These are phyloP conservation scores for Drosophila lowei DNA, from an alignment of 1,140 invertebrate genomes.

Conservation along the genomic window DNA sequence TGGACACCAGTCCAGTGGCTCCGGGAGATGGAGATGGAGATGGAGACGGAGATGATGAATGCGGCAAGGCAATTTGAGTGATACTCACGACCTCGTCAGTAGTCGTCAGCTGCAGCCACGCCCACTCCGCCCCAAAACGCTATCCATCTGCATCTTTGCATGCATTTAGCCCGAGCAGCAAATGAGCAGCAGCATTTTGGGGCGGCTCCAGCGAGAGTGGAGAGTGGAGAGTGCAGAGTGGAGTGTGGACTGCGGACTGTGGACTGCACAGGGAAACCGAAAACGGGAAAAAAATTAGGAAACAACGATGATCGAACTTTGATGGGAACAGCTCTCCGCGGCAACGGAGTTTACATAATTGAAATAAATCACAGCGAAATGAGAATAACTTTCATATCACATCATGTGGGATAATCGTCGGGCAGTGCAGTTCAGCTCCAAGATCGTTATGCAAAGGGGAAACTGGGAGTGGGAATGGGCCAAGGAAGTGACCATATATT, in stretches of 20 bases:
- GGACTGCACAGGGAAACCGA: constrained; percentile 31
- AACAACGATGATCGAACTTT: constrained; percentile 42
- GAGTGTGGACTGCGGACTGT: not conserved
- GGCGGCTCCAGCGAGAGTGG: not conserved
- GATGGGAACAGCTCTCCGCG: constrained; percentile 30
- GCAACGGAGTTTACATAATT: constrained; percentile 43
- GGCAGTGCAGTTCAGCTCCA: too few species aligned
- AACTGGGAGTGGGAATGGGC: not conserved
- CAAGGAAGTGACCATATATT: not conserved
- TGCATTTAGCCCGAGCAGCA: constrained; percentile 34
- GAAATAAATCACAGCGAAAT: constrained; percentile 33
- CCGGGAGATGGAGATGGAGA: too few species aligned
- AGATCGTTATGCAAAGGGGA: not conserved
- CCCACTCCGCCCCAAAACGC: constrained; percentile 44
- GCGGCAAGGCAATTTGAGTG: constrained; percentile 61
- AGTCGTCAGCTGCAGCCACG: constrained; percentile 62
- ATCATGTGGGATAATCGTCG: constrained; percentile 4
- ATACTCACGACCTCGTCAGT: constrained; percentile 72
- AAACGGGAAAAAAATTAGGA: constrained; percentile 34
- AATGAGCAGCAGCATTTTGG: constrained; percentile 32
- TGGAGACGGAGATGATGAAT: constrained; percentile 42
- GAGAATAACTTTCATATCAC: constrained; percentile 43
- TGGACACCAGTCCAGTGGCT: too few species aligned
- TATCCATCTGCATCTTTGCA: constrained; percentile 58
- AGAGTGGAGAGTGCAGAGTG: too few species aligned